A percentile compares a stretch with the other conserved stretches of the same genome.
phyloP scores from a whole-genome alignment of 1,140 invertebrate genomes.

The Bombus soroeensis region DNA sequence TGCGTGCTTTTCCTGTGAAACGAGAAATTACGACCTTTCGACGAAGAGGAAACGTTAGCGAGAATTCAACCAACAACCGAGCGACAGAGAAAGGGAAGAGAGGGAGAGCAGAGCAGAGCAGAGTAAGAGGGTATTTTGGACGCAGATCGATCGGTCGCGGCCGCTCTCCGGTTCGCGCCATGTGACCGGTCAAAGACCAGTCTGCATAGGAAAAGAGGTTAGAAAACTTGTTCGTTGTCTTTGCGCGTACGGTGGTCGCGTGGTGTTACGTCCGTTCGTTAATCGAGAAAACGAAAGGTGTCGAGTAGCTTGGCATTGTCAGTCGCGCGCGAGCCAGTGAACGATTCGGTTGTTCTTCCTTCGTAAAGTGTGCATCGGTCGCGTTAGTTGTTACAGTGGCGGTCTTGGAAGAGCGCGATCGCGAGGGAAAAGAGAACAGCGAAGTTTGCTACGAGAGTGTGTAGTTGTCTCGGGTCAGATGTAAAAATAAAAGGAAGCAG shows the following conservation, averaged over 20 bases:
- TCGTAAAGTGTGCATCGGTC: not conserved
- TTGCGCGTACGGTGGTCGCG: not conserved
- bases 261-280: not conserved
- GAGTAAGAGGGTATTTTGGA: constrained; percentile 42
- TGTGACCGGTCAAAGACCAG: constrained; percentile 53
- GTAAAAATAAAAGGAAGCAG: constrained; percentile 65
- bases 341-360: not conserved
- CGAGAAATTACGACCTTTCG: not conserved
- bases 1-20: not conserved
- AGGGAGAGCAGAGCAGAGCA: not conserved
- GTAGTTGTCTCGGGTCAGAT: constrained; percentile 54
- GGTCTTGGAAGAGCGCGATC: not conserved
- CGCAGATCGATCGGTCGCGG: constrained; percentile 49
- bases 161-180: constrained; percentile 37
- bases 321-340: not conserved
- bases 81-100: not conserved
- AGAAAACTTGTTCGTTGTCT: not conserved
- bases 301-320: not conserved
- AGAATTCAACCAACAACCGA: not conserved
- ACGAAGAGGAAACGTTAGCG: not conserved
- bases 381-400: not conserved
- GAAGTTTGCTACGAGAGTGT: constrained; percentile 9
- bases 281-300: not conserved
- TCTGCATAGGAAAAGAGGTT: constrained; percentile 8
- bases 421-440: not conserved